Percentiles rank a stretch among this genome's conserved stretches.
Evolutionary conservation across 2,797 vertebrate genomes (phyloP).

Genomic region (Trachurus trachurus): DNA sequence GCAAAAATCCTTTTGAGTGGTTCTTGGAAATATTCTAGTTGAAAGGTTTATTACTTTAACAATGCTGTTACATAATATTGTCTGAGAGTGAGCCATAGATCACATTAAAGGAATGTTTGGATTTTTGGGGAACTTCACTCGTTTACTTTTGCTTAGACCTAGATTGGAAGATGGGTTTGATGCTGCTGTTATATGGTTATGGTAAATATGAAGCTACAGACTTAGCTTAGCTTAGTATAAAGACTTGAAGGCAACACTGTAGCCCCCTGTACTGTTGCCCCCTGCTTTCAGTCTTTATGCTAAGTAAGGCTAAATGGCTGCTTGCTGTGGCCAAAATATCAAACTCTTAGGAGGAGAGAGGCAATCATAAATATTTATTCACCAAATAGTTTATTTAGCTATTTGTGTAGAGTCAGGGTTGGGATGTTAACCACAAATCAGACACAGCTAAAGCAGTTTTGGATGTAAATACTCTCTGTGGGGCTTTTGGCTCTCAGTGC

Average conservation of each 20-base stretch:
- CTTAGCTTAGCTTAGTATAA: background rate
- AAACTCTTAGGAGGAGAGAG: background rate
- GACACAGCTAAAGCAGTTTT: background rate
- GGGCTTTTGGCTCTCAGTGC: background rate
- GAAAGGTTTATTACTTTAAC: slow-evolving; percentile 7
- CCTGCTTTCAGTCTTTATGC: background rate
- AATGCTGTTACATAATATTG: background rate
- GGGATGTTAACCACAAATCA: slow-evolving; percentile 1
- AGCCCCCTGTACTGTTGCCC: background rate
- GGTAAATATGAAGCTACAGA: background rate
- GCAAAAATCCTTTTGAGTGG: background rate
- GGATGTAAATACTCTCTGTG: background rate
- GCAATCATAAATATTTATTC: background rate
- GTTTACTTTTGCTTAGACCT: background rate
- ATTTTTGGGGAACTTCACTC: background rate
- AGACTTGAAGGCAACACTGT: background rate
- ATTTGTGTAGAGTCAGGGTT: background rate
- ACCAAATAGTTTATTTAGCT: background rate
- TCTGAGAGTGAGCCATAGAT: background rate
- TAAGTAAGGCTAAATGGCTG: slow-evolving; percentile 7
- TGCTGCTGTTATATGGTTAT: background rate
- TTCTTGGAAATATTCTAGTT: slow-evolving; percentile 8
- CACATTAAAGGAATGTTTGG: slow-evolving; percentile 8
- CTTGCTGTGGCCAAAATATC: background rate
- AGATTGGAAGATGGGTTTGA: background rate